Evolutionary conservation across 2,113 vertebrate genomes (phyloP), one percentile per base, ranked within the genome.

Genomic region (Anguilla rostrata): DNA sequence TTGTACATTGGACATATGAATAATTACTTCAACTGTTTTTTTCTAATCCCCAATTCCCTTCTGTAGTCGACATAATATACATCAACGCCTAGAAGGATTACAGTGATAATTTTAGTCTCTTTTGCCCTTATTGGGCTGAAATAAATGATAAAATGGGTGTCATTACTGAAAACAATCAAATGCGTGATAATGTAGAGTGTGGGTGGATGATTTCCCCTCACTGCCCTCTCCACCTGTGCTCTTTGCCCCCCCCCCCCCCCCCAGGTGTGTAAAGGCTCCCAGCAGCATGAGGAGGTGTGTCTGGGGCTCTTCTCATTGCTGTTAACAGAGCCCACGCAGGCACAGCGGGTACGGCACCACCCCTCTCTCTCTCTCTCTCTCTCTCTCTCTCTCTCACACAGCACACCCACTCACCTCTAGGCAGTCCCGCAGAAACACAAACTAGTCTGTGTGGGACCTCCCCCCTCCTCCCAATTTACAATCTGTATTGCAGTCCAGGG

Each of bases 271-370:
- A 99, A 99, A 93, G 98, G 98, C 0, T 94, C 96, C 15, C 96
- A 97, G 26, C 98, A 99, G 88, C 98, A 99, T 0, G 98, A 99
- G 86, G 98, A 99, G 84, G 94, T 99, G 29, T 99, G 97, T 93
- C 94, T 99, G 86, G 98, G 98, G 0, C 96, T 99, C 5, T 97
- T 99, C 91, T 96, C 96, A 0, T 89, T 99, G 57, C 95, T 98
- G 60, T 95, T 99, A 14, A 97, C 95, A 0, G 98, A 99, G 0
- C 95, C 98, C 0, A 0, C 93, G 0, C 98, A 99, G 92, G 97
- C 98, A 0, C 97, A 98, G 92, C 97, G 98, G 96, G 98, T 99
- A 94, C 92, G 95, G 49, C 5, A 2, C 71, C 14, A 39, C 5
- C 60, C 79, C 29, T 9, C 39, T 29, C 49, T 46, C 34, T 39